Percentiles rank a stretch among this genome's conserved stretches.
Evolutionary conservation across 2,797 vertebrate species (phyloP).

Genomic region (Ciconia nigra): DNA sequence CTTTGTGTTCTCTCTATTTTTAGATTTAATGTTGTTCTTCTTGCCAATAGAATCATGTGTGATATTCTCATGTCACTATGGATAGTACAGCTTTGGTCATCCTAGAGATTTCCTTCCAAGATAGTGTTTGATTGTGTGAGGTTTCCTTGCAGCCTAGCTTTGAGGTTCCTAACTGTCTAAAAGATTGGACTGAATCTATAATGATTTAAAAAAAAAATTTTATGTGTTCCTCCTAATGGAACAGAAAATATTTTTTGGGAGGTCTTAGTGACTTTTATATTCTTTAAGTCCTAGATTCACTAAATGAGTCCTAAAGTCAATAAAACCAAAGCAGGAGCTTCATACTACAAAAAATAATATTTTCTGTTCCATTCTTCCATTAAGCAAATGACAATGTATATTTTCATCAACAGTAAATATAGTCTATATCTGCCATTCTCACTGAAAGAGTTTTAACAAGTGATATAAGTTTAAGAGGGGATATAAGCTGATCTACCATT

Average conservation of each 20-base stretch:
- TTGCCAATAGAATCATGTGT: not conserved
- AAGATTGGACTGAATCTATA: not conserved
- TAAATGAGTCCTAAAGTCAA: not conserved
- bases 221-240: not conserved
- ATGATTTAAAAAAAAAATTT: not conserved
- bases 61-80: not conserved
- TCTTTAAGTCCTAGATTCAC: not conserved
- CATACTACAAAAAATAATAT: not conserved
- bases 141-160: not conserved
- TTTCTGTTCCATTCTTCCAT: not conserved
- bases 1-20: not conserved
- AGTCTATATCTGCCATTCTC: not conserved
- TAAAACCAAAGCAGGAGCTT: not conserved
- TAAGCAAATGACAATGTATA: not conserved
- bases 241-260: not conserved
- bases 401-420: not conserved
- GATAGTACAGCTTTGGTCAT: not conserved
- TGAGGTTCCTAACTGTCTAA: not conserved
- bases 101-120: not conserved
- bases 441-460: not conserved
- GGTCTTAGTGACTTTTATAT: not conserved
- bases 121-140: not conserved
- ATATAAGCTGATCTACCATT: not conserved
- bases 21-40: not conserved
- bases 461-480: accelerated